phyloP scores from a whole-genome alignment of 2,888 invertebrate species.

The Diarsia dahlii region DNA sequence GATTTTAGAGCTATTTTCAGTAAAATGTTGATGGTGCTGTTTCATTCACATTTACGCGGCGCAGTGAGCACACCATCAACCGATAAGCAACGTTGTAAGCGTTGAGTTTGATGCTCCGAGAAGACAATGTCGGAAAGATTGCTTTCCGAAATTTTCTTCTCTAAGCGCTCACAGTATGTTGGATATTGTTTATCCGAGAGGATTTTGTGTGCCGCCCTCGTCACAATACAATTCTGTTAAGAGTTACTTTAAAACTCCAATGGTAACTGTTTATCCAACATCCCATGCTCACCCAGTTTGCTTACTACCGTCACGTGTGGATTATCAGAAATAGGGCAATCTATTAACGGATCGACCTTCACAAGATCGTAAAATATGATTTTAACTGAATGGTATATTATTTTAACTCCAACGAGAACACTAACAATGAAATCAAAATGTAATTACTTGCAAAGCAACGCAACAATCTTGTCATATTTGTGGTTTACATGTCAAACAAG shows the following conservation, averaged over 20 bases:
- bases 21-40: neutral
- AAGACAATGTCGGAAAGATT: no score
- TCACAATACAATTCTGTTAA: conserved; percentile 9
- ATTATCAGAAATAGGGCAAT: conserved; percentile 38
- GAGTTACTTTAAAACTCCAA: neutral
- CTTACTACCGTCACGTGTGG: conserved; percentile 18
- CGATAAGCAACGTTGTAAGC: neutral
- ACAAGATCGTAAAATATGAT: conserved; percentile 59
- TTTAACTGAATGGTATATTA: conserved; percentile 57
- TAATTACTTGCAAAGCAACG: conserved; percentile 64
- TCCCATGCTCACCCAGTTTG: conserved; percentile 6
- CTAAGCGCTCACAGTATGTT: neutral
- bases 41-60: no score
- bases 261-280: conserved; percentile 6
- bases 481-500: conserved; percentile 51
- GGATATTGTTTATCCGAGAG: neutral
- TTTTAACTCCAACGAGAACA: conserved; percentile 53
- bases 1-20: neutral
- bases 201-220: neutral
- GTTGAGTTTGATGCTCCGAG: no score
- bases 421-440: conserved; percentile 63
- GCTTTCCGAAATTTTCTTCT: neutral
- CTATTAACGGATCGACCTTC: conserved; percentile 56
- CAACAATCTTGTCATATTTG: conserved; percentile 65
- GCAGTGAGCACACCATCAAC: neutral